These are phyloP conservation scores for Merluccius polli DNA, from an alignment of 2,797 vertebrate species.

Conservation along the genomic window DNA sequence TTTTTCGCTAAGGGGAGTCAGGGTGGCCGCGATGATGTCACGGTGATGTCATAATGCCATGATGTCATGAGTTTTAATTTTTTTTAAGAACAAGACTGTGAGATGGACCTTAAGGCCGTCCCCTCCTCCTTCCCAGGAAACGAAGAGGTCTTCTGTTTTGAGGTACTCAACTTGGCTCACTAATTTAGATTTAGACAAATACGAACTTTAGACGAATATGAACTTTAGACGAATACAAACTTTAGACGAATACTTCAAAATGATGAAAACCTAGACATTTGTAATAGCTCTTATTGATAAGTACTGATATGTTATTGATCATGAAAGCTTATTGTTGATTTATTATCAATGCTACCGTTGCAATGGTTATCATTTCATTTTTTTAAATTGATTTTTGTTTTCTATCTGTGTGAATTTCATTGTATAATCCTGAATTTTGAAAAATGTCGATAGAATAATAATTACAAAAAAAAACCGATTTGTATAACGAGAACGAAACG, in stretches of 20 bases:
- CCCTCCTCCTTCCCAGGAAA: background rate
- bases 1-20: background rate
- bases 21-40: constrained; percentile 14
- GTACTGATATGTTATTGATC: background rate
- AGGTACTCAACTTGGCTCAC: background rate
- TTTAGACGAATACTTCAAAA: background rate
- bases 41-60: background rate
- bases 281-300: background rate
- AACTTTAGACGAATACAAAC: background rate
- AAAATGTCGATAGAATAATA: constrained; percentile 45
- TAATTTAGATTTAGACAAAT: no score
- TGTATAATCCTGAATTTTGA: constrained; percentile 62
- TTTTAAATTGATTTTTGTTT: constrained; percentile 42
- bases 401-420: constrained; percentile 62
- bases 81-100: background rate
- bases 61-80: background rate
- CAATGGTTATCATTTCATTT: constrained; percentile 38
- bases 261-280: background rate
- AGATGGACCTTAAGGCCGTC: background rate
- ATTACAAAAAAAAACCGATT: constrained; percentile 1
- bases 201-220: no score
- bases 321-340: background rate
- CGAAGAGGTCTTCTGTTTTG: background rate
- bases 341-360: constrained; percentile 25
- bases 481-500: constrained; percentile 4